Percentiles rank a stretch among this genome's conserved stretches.
Conservation (phyloP, 1,140 invertebrate genomes). For the Yoshiicerus persimilis region DNA sequence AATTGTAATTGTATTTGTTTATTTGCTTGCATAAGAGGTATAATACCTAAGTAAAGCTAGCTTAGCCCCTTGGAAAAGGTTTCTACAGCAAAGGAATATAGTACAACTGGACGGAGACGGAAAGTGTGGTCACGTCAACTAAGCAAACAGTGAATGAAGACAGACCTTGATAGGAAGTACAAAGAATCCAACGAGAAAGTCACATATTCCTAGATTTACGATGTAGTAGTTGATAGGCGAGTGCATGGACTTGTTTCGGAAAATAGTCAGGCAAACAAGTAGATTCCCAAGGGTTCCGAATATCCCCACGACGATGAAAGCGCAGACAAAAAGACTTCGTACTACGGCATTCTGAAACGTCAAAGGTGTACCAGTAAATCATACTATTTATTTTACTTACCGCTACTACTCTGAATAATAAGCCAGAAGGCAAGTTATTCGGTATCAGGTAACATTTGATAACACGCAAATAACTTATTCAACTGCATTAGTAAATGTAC, state of each 20-base stretch:
- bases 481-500: too few species aligned
- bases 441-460: too few species aligned
- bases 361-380: background rate
- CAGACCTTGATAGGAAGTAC: constrained; percentile 57
- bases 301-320: constrained; percentile 54
- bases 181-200: constrained; percentile 57
- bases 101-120: too few species aligned
- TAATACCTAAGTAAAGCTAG: too few species aligned
- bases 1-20: too few species aligned
- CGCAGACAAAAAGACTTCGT: constrained; percentile 50
- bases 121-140: background rate
- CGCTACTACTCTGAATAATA: too few species aligned
- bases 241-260: constrained; percentile 57
- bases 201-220: constrained; percentile 57
- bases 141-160: background rate
- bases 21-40: too few species aligned
- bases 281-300: constrained; percentile 54
- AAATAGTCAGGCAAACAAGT: constrained; percentile 52
- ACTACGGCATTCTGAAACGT: constrained; percentile 45
- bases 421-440: too few species aligned
- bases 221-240: constrained; percentile 61
- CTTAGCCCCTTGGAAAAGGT: too few species aligned
- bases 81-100: too few species aligned
- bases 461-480: too few species aligned
- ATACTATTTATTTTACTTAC: background rate